A percentile compares a stretch with the other conserved stretches of the same genome.
Conservation (phyloP, 1,140 invertebrate species). For the Hycleus cichorii region DNA sequence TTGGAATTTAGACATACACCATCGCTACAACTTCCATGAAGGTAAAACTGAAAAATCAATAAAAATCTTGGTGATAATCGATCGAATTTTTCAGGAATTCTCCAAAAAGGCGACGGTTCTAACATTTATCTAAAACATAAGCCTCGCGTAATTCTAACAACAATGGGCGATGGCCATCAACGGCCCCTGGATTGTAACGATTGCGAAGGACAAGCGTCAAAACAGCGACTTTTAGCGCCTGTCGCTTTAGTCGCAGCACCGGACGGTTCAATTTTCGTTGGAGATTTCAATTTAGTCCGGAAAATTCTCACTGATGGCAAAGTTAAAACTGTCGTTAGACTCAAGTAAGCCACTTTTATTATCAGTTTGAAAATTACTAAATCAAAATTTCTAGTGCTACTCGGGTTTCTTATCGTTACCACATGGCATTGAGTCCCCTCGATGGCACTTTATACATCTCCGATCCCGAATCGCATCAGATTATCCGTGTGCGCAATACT, state of each 20-base stretch:
- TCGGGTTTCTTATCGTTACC: slow-evolving; percentile 89
- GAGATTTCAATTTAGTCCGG: slow-evolving; percentile 91
- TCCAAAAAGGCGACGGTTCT: slow-evolving; percentile 95
- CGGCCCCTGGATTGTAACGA: slow-evolving; percentile 72
- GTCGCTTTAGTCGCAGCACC: slow-evolving; percentile 84
- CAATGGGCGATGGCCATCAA: slow-evolving; percentile 88
- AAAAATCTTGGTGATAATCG: neutral
- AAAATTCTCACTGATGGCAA: slow-evolving; percentile 82
- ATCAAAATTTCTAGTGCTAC: slow-evolving; percentile 63
- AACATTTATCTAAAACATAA: slow-evolving; percentile 94
- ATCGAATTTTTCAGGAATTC: slow-evolving; percentile 57
- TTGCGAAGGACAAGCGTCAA: slow-evolving; percentile 74
- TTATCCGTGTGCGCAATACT: slow-evolving; percentile 80
- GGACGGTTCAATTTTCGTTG: slow-evolving; percentile 92
- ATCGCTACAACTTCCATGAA: slow-evolving; percentile 95
- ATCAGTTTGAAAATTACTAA: slow-evolving; percentile 12
- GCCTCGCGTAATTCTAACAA: slow-evolving; percentile 82
- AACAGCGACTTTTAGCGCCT: slow-evolving; percentile 80
- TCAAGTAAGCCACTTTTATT: slow-evolving; percentile 63
- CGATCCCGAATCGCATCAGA: slow-evolving; percentile 90
- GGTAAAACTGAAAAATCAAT: slow-evolving; percentile 46
- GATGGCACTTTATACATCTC: slow-evolving; percentile 92
- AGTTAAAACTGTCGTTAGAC: slow-evolving; percentile 77
- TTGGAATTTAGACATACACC: slow-evolving; percentile 96
- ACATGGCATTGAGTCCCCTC: slow-evolving; percentile 87